These are phyloP conservation scores for Danaus chrysippus DNA, from an alignment of 2,888 invertebrate species.

Conservation along the genomic window DNA sequence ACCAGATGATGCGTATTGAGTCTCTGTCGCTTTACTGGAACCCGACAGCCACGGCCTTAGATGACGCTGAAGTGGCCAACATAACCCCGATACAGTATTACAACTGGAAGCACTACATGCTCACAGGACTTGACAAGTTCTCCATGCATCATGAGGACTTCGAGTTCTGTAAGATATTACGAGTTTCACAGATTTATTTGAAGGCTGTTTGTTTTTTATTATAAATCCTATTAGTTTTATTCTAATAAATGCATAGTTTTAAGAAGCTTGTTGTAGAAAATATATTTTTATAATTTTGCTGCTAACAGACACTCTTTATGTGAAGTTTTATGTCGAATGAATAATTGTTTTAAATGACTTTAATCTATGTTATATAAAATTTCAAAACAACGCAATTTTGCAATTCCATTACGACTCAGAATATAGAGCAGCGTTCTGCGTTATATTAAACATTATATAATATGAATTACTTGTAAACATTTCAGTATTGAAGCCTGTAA, in stretches of 20 bases:
- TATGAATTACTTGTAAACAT: constrained; percentile 23
- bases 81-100: constrained; percentile 80
- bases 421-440: too few species aligned
- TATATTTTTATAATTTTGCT: too few species aligned
- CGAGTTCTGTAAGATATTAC: constrained; percentile 83
- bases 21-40: constrained; percentile 90
- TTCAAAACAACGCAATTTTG: too few species aligned
- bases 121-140: constrained; percentile 86
- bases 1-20: constrained; percentile 87
- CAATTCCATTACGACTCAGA: too few species aligned
- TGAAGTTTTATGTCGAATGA: too few species aligned
- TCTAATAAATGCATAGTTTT: too few species aligned
- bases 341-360: too few species aligned
- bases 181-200: neutral
- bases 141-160: constrained; percentile 88
- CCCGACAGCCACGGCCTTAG: constrained; percentile 76
- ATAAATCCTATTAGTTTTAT: neutral
- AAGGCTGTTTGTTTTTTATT: neutral
- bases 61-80: constrained; percentile 72
- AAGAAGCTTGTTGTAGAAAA: too few species aligned
- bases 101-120: constrained; percentile 87
- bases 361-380: too few species aligned
- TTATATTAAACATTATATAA: neutral
- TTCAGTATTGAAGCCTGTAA: constrained; percentile 87
- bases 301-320: too few species aligned